Evolutionary conservation across 2,113 vertebrate genomes (phyloP).

Genomic region (Brachionichthys hirsutus): DNA sequence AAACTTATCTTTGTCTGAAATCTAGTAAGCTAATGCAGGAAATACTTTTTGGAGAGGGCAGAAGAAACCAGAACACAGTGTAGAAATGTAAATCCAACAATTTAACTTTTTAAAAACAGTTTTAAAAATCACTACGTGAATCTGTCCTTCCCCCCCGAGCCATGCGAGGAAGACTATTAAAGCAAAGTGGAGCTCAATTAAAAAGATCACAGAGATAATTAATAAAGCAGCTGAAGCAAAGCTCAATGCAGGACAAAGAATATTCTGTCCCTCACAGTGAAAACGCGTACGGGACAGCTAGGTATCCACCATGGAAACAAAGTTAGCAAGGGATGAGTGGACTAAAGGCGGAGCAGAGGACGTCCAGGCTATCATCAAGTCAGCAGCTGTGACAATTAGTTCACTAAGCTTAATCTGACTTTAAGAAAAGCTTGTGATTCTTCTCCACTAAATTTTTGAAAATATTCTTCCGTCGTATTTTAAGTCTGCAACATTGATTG

Average conservation of each 20-base stretch:
- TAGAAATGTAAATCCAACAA: too few species aligned
- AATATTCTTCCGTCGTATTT: background rate
- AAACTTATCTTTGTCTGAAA: background rate
- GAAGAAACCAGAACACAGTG: too few species aligned
- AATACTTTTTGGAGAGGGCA: too few species aligned
- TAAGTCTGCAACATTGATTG: constrained; percentile 28
- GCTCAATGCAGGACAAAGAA: constrained; percentile 31
- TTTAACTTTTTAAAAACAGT: too few species aligned
- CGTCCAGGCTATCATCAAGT: constrained; percentile 5
- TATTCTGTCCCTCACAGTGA: constrained; percentile 14
- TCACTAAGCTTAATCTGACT: constrained; percentile 46
- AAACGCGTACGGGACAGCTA: background rate
- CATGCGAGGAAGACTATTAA: too few species aligned
- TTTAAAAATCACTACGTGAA: too few species aligned
- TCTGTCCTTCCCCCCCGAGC: too few species aligned
- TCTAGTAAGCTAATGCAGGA: background rate
- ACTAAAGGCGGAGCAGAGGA: constrained; percentile 8
- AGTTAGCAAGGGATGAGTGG: constrained; percentile 15
- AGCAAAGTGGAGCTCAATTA: too few species aligned
- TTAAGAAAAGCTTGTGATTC: constrained; percentile 15
- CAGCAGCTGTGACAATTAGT: constrained; percentile 32
- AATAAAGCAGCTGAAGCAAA: background rate
- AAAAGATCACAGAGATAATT: background rate
- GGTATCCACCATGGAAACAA: constrained; percentile 34
- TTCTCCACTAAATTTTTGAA: constrained; percentile 31